Base-by-base conservation (phyloP, 2,888 invertebrate genomes). In the Diarsia dahlii region DNA sequence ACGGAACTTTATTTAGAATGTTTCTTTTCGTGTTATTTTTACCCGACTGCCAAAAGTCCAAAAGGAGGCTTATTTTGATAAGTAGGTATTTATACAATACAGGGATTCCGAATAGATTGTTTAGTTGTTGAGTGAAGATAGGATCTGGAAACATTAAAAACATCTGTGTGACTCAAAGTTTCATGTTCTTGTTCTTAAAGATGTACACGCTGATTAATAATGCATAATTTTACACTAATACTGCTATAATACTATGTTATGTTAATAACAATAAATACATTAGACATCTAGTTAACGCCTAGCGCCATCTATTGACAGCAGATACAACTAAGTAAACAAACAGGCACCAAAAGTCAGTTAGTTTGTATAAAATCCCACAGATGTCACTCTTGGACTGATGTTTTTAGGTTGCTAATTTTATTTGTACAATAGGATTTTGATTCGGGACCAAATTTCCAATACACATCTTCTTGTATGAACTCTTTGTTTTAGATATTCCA, bases 221-320 rank as follows among this genome's bases (percentile, higher is more conserved):
- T 28, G 15, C 1, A 15, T 5, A 15, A 23, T 34, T 78, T 20
- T 23, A 13, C 18, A 18, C 48, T 48, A 48, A 13, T n/a, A n/a
- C n/a, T n/a, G n/a, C n/a, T n/a, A n/a, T n/a, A n/a, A n/a, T 46
- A 46, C 34, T 13, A 12, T 23, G 1, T 12, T 45, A n/a, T 62
- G n/a, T 8, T 0, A 20, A 8, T 1, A 34, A 9, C 20, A 77
- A 39, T 1, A 0, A 48, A 46, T 13, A 0, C 18, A 60, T 60
- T 28, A 9, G 2, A 58, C 28, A 18, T 15, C 3, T 28, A 3
- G 18, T 34, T 58, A 63, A n/a, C 45, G 45, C 15, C 0, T 28
- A 65, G 66, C 66, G 82, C 83, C 78, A 82, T 82, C 82, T 82
- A 48, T 54, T 39, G 15, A 3, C 28, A n/a, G n/a, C 0, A 12